These are phyloP conservation scores for Noctua janthe DNA, from an alignment of 2,888 invertebrate species.

Conservation along the genomic window DNA sequence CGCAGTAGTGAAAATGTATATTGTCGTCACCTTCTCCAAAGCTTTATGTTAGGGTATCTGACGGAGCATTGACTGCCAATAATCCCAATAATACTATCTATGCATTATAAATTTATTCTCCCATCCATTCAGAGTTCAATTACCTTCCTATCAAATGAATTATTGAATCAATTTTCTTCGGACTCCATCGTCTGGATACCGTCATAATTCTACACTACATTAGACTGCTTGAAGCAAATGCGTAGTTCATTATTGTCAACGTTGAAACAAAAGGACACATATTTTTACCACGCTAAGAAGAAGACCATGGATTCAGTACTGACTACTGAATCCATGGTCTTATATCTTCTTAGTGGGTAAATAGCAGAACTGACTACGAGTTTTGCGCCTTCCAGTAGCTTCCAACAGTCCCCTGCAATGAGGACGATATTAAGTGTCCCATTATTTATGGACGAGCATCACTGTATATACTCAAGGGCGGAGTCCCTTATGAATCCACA, in stretches of 20 bases:
- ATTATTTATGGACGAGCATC: not conserved
- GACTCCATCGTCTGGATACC: conserved; percentile 37
- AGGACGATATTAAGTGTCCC: not conserved
- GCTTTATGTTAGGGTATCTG: conserved; percentile 13
- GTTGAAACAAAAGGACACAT: not conserved
- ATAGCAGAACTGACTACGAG: not conserved
- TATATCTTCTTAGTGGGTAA: not conserved
- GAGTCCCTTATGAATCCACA: not conserved
- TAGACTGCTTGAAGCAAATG: conserved; percentile 21
- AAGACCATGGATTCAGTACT: too few relatives aligned
- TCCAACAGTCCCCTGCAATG: not conserved
- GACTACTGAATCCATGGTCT: not conserved
- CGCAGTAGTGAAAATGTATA: not conserved
- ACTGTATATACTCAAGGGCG: not conserved
- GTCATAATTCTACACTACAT: conserved; percentile 23
- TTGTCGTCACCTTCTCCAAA: not conserved
- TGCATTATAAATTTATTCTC: conserved; percentile 21
- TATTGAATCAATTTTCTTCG: conserved; percentile 39
- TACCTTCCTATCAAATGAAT: conserved; percentile 56
- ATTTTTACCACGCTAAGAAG: not conserved
- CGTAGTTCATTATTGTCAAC: conserved; percentile 35
- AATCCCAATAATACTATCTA: conserved; percentile 2
- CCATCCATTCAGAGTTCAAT: conserved; percentile 59
- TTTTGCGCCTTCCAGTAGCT: not conserved
- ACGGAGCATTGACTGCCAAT: conserved; percentile 25